Evolutionary conservation across 2,888 invertebrate genomes (phyloP).

Genomic region (Drosophila nr. fundita): DNA sequence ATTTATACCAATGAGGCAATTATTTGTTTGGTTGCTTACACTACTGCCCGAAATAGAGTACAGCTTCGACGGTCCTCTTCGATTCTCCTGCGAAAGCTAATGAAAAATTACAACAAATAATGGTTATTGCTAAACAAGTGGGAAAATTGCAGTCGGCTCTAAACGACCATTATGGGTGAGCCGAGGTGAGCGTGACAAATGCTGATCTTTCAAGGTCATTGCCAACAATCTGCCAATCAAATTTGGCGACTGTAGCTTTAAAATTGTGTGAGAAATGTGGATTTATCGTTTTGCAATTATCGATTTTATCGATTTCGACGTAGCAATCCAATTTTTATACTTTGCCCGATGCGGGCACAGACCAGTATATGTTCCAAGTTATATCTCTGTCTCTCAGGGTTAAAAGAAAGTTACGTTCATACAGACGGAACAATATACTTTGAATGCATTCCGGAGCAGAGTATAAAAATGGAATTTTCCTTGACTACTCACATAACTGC

Average conservation of each 20-base stretch:
- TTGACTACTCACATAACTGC: background rate
- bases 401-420: too few species aligned
- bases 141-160: background rate
- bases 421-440: background rate
- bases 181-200: too few species aligned
- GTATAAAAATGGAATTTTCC: background rate
- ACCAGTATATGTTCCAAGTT: too few species aligned
- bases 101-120: background rate
- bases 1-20: rapidly evolving
- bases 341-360: too few species aligned
- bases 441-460: background rate
- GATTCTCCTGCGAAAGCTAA: background rate
- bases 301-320: too few species aligned
- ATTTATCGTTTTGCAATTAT: too few species aligned
- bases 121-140: background rate
- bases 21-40: background rate
- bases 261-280: too few species aligned
- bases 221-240: too few species aligned
- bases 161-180: background rate
- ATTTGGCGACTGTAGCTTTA: too few species aligned
- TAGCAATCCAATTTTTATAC: too few species aligned
- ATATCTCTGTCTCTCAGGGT: too few species aligned
- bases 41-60: background rate
- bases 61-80: background rate
- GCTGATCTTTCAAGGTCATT: too few species aligned